Base-by-base conservation (phyloP, 1,140 invertebrate species). In the Drosophila aff. region DNA sequence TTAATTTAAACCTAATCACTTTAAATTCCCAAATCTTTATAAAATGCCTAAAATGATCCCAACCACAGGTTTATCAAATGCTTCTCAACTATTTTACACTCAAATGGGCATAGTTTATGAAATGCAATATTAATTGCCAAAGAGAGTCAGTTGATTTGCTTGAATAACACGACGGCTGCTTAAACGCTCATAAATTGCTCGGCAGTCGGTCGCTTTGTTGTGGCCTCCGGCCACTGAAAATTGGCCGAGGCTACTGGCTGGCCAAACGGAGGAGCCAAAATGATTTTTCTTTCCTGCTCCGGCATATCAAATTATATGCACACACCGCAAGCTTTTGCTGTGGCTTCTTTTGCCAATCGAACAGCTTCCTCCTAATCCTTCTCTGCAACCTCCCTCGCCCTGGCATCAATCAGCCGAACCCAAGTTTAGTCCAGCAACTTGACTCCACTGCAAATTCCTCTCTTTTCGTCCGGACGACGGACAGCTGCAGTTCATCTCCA, bases 271-370 rank as follows among this genome's bases (percentile, higher is more conserved):
- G 26, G 1, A 36, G 55, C 69, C 78, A 63, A 76, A 46, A 49
- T 76, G 31, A 80, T 83, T 84, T 83, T 83, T 83, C 66, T 72
- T 75, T 71, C 62, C 43, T 23, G 67, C 31, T 65, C 52, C 60
- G 49, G 58, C 43, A 41, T 79, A 82, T 71, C 53, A 73, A 87
- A 87, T 86, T 73, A 82, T 87, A 82, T 82, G 71, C 71, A 66
- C 50, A 76, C 41, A 87, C 82, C 83, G 61, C 83, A 86, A 87
- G 83, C 82, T 79, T 86, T 86, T 86, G 82, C 82, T 87, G 83
- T 87, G 83, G 83, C 84, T 87, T 87, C 58, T 76, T 76, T 79
- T 66, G 73, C 62, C 79, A 61, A 79, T 79, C 57, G 61, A 26
- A 36, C 69, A 68, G 28, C 53, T 23, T 55, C 36, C 53, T 23